Conservation (phyloP, 2,113 vertebrate genomes). For the Saguinus midas region DNA sequence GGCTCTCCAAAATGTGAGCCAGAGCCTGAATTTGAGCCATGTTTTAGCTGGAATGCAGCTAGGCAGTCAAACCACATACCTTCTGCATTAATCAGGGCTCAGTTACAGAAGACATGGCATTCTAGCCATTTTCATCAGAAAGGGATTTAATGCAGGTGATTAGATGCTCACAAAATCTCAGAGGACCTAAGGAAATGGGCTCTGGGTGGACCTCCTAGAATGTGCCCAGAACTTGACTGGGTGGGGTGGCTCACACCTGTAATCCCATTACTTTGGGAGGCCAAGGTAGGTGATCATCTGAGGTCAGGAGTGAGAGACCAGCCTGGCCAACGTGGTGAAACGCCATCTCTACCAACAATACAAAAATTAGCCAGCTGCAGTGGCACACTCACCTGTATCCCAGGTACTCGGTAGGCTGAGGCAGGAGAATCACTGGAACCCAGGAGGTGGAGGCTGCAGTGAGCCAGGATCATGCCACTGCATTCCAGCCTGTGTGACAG, state of each 20-base stretch:
- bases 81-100: neutral
- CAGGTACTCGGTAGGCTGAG: no score
- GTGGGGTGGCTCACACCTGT: no score
- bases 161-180: neutral
- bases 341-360: no score
- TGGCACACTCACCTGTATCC: no score
- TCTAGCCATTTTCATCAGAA: neutral
- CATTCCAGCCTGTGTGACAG: no score
- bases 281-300: rapidly evolving
- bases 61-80: neutral
- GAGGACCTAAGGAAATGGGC: neutral
- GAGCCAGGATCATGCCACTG: no score
- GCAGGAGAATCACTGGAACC: no score
- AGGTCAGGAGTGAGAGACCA: no score
- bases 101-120: neutral
- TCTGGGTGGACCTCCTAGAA: neutral
- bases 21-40: neutral
- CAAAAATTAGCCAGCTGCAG: no score
- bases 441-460: no score
- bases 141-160: neutral
- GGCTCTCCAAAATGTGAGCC: neutral
- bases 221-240: neutral
- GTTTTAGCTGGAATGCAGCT: neutral
- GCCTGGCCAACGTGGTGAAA: no score
- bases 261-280: no score